Percentiles rank a stretch among this genome's conserved stretches.
These are phyloP conservation scores for Phoenoteleia sp. DNA, from an alignment of 2,888 invertebrate genomes.

Conservation along the genomic window DNA sequence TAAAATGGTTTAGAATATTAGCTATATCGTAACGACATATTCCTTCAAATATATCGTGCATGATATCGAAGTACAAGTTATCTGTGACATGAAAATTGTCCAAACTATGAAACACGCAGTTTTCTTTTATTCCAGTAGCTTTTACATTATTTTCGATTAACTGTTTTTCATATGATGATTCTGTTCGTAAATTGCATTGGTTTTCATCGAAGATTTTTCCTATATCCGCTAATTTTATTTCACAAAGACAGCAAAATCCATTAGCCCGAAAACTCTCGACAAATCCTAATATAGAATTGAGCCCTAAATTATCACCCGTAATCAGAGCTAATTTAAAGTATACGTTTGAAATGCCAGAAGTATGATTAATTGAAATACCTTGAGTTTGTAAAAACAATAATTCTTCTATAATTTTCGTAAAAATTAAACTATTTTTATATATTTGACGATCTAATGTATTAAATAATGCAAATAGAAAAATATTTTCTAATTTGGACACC, in stretches of 20 bases:
- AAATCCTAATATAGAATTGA: slow-evolving; percentile 14
- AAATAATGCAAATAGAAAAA: background rate
- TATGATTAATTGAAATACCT: background rate
- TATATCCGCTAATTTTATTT: slow-evolving; percentile 3
- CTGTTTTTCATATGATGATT: background rate
- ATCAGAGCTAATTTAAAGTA: slow-evolving; percentile 27
- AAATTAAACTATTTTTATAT: background rate
- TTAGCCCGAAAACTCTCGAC: slow-evolving; percentile 3
- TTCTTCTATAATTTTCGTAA: slow-evolving; percentile 3
- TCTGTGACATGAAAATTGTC: slow-evolving; percentile 4
- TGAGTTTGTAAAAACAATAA: slow-evolving; percentile 3
- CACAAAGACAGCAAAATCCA: slow-evolving; percentile 20
- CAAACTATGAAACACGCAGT: slow-evolving; percentile 11
- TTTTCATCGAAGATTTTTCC: background rate
- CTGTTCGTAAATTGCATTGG: slow-evolving; percentile 1
- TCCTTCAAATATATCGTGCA: slow-evolving; percentile 48
- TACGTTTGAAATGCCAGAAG: background rate
- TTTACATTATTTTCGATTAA: background rate
- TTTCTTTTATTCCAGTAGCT: slow-evolving; percentile 25
- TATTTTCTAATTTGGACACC: background rate
- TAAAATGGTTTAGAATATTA: slow-evolving; percentile 45
- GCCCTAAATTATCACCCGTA: slow-evolving; percentile 17
- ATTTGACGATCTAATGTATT: background rate
- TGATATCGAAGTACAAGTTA: slow-evolving; percentile 1
- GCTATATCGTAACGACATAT: slow-evolving; percentile 66